Conservation (phyloP, 2,888 invertebrate species). For the Rotaria sp. region DNA sequence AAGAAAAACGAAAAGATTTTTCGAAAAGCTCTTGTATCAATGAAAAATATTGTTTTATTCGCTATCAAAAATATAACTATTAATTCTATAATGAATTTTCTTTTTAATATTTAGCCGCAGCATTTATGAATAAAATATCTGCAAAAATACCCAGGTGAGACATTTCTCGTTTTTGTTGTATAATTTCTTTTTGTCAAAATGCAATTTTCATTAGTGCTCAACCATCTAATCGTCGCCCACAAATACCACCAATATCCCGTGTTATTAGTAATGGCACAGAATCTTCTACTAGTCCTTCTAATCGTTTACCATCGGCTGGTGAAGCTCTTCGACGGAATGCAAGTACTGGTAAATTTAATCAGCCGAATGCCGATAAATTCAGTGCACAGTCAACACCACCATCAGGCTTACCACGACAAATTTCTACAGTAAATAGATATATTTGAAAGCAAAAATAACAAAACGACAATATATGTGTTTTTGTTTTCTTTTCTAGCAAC, state of each 20-base stretch:
- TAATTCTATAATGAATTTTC: no score
- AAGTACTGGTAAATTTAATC: background rate
- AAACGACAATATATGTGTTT: background rate
- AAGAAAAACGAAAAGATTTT: no score
- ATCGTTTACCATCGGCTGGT: background rate
- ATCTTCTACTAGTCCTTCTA: background rate
- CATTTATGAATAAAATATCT: background rate
- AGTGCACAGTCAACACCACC: background rate
- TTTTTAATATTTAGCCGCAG: background rate
- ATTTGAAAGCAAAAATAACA: background rate
- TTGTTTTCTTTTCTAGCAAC: background rate
- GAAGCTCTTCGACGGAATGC: background rate
- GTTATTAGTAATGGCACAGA: background rate
- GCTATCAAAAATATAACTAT: no score
- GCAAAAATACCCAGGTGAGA: background rate
- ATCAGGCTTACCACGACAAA: background rate
- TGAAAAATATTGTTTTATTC: no score
- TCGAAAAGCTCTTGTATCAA: no score
- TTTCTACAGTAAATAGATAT: background rate
- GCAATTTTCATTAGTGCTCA: background rate
- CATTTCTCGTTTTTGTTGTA: background rate
- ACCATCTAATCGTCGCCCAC: background rate
- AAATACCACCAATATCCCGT: background rate
- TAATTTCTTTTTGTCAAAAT: background rate
- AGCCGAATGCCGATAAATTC: background rate